A percentile compares a stretch with the other conserved stretches of the same genome.
Conservation (phyloP, 2,113 vertebrate species). For the Mus spicilegus region DNA sequence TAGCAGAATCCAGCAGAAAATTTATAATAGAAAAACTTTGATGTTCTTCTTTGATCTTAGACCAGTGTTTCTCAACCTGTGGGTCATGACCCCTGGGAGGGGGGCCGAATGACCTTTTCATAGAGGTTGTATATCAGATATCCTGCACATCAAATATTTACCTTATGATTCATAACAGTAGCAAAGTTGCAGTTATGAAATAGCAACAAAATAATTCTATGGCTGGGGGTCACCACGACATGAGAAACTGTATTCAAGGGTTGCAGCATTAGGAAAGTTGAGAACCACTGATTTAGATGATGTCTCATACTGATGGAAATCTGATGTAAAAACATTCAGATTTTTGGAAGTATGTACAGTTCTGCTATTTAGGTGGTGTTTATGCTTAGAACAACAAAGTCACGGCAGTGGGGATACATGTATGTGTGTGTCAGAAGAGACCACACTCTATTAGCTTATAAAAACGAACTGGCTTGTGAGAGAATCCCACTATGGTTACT, state of each 20-base stretch:
- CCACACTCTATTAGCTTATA: neutral
- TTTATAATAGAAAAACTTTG: neutral
- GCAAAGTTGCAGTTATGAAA: neutral
- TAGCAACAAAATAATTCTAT: neutral
- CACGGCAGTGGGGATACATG: neutral
- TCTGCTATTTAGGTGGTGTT: neutral
- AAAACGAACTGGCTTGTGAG: neutral
- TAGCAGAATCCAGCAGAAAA: neutral
- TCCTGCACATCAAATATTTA: neutral
- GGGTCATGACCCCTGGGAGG: neutral
- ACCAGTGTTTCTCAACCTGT: neutral
- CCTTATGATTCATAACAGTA: neutral
- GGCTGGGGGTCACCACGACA: neutral
- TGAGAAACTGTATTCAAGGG: neutral
- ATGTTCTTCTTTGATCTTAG: neutral
- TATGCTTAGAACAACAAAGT: neutral
- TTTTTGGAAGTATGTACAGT: neutral
- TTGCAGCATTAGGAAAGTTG: neutral
- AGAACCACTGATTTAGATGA: neutral
- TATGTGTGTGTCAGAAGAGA: neutral
- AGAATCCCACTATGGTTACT: neutral
- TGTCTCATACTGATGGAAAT: neutral
- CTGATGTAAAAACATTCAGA: neutral
- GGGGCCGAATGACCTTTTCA: neutral
- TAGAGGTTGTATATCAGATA: neutral